Conservation (phyloP, 1,140 invertebrate genomes). For the Bombus fervidus region DNA sequence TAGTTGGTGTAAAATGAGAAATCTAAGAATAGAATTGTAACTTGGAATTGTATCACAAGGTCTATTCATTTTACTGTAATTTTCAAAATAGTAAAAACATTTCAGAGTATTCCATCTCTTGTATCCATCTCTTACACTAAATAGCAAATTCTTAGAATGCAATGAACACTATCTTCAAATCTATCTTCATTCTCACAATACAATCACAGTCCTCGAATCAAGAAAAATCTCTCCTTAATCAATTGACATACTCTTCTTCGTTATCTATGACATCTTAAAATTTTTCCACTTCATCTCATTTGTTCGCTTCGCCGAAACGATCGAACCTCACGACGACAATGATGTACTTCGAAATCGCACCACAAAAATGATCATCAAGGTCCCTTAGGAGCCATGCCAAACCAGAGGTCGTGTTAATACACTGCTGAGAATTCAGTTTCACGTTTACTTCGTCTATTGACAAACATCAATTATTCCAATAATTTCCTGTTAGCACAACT, state of each 20-base stretch:
- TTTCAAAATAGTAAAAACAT: too few species aligned
- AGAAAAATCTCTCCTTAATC: background rate
- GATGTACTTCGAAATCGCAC: background rate
- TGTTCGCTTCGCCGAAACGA: background rate
- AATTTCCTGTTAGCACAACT: too few species aligned
- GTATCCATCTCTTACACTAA: too few species aligned
- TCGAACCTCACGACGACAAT: background rate
- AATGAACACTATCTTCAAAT: too few species aligned
- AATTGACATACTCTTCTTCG: background rate
- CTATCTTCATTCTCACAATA: too few species aligned
- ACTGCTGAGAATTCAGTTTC: slow-evolving; percentile 71
- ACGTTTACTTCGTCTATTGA: slow-evolving; percentile 15
- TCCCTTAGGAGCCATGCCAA: background rate
- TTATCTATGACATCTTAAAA: background rate
- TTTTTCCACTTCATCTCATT: background rate
- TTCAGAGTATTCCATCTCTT: too few species aligned
- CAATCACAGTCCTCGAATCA: too few species aligned
- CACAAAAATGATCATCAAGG: background rate
- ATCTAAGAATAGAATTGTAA: background rate
- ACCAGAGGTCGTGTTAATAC: slow-evolving; percentile 56
- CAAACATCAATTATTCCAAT: too few species aligned
- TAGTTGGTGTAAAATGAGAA: background rate
- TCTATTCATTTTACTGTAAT: background rate
- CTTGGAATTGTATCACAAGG: too few species aligned
- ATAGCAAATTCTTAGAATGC: too few species aligned